Evolutionary conservation across 2,888 invertebrate species (phyloP), one percentile per base, ranked within the genome.

Genomic region (Pheosia tremula): DNA sequence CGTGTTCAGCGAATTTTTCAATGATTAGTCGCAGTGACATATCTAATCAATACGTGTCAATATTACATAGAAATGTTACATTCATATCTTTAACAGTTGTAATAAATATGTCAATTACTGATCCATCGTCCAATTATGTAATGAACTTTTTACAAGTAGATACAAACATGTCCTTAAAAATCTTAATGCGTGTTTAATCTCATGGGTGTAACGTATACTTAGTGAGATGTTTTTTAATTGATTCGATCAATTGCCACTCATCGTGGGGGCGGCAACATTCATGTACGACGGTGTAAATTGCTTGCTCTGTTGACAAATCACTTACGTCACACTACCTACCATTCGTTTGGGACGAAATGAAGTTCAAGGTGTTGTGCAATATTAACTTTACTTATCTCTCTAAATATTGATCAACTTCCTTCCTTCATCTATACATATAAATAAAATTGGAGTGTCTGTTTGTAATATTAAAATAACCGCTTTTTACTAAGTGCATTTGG

Each of bases 321-420:
- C 87, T 91, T 91, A 86, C 90, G 91, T 93, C 89, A 91, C 76
- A 79, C 67, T 41, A 60, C 62, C 71, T 41, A 60, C 62, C 71
- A 81, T 83, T 77, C 65, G 71, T 80, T 76, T 71, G 75, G 84
- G 83, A 78, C 80, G 78, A 74, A 79, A 76, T 82, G 81, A 91
- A 91, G 92, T 92, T 93, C 91, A 93, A 93, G 92, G 91, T 68
- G 66, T 69, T 70, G 72, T 70, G 75, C 70, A 76, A 81, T 75
- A 76, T 74, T 75, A 75, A 71, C 61, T 68, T 67, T 49, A 24
- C 24, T 61, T 68, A 65, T 76, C 68, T 62, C 58, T 59, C 52
- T 55, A 43, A 11, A 62, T 63, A 39, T 66, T 50, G 45, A 59
- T 7, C 8, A 47, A 47, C 47, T 47, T 47, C 47, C 5, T 47